These are phyloP conservation scores for Tolypeutes matacus DNA, from an alignment of 2,797 vertebrate genomes.

Conservation along the genomic window DNA sequence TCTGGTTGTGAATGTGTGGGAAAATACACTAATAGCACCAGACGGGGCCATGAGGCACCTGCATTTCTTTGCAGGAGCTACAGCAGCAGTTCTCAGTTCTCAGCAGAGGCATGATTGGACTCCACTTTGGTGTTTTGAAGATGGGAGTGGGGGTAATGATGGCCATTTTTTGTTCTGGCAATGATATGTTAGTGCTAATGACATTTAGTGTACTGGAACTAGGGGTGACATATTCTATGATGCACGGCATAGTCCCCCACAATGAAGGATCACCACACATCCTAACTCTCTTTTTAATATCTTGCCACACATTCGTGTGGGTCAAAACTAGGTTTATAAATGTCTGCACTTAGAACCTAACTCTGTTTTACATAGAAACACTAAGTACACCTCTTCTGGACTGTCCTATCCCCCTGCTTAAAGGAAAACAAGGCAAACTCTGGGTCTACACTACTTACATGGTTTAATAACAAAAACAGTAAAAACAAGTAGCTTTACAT, in stretches of 20 bases:
- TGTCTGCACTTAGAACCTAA: not conserved
- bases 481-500: not conserved
- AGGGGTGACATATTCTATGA: not conserved
- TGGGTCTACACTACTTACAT: not conserved
- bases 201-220: not conserved
- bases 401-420: not conserved
- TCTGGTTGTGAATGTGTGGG: not conserved
- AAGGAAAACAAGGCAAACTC: slow-evolving; percentile 12
- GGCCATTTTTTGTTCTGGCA: not conserved
- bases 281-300: not conserved
- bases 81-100: not conserved
- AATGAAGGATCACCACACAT: not conserved
- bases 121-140: not conserved
- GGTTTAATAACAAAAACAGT: not conserved
- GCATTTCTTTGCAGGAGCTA: not conserved
- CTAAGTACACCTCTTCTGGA: not conserved
- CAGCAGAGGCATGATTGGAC: not conserved
- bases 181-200: not conserved
- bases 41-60: not conserved
- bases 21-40: not conserved
- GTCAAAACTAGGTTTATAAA: slow-evolving; percentile 34
- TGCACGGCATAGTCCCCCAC: not conserved
- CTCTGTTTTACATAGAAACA: not conserved
- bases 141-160: not conserved
- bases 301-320: not conserved